A percentile compares a stretch with the other conserved stretches of the same genome.
Conservation (phyloP, 1,140 invertebrate species). For the Zaprionus inermis region DNA sequence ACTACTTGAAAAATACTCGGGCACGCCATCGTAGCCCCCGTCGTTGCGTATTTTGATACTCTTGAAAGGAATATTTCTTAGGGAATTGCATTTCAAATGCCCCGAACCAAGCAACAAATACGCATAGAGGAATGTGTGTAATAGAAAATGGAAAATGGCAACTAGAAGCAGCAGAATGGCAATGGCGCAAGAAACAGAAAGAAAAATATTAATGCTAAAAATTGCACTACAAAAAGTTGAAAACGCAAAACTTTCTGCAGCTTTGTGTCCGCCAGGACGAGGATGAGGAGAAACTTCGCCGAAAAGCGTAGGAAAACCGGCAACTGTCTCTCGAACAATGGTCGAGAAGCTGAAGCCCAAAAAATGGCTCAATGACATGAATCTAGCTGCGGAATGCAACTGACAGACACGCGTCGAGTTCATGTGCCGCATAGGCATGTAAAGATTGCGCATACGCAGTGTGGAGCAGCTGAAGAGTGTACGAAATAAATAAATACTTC, state of each 20-base stretch:
- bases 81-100: slow-evolving; percentile 65
- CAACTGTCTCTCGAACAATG: neutral
- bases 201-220: slow-evolving; percentile 71
- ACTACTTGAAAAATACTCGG: neutral
- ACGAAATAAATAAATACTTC: neutral
- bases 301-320: slow-evolving; percentile 15
- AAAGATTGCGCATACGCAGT: slow-evolving; percentile 39
- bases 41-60: slow-evolving; percentile 58
- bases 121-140: slow-evolving; percentile 52
- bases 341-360: slow-evolving; percentile 14
- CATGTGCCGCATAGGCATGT: neutral
- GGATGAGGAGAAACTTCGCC: neutral
- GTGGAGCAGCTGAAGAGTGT: neutral
- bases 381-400: slow-evolving; percentile 11
- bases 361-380: slow-evolving; percentile 35
- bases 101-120: slow-evolving; percentile 44
- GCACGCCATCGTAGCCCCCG: neutral
- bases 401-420: slow-evolving; percentile 7
- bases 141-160: slow-evolving; percentile 18
- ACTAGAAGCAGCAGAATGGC: neutral
- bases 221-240: slow-evolving; percentile 53
- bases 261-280: slow-evolving; percentile 34
- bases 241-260: slow-evolving; percentile 57
- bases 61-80: slow-evolving; percentile 61
- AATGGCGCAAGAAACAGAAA: slow-evolving; percentile 20